These are phyloP conservation scores for Arvicanthis niloticus DNA, from an alignment of 2,113 vertebrate genomes.

Conservation along the genomic window DNA sequence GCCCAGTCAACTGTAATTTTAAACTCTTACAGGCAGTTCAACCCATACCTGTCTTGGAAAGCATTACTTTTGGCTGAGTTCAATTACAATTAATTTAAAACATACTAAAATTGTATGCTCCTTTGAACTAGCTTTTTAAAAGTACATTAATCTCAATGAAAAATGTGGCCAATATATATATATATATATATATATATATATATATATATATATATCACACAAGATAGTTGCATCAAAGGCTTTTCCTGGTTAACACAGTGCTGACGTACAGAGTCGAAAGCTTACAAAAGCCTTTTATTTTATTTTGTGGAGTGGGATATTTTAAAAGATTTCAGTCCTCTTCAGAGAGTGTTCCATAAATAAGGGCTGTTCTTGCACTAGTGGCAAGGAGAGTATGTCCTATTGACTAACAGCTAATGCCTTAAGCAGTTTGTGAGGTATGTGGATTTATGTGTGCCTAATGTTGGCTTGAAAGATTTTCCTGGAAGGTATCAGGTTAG, in stretches of 20 bases:
- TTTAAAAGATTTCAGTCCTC: constrained; percentile 5
- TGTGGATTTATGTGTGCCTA: constrained; percentile 25
- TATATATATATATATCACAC: not conserved
- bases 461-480: not conserved
- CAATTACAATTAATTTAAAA: constrained; percentile 44
- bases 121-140: constrained; percentile 27
- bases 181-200: not conserved
- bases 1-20: not conserved
- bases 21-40: constrained; percentile 12
- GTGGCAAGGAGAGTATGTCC: constrained; percentile 2
- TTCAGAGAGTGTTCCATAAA: constrained; percentile 5
- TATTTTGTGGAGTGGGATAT: not conserved
- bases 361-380: not conserved
- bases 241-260: not conserved
- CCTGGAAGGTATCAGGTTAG: constrained; percentile 6
- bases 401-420: constrained; percentile 34
- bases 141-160: not conserved
- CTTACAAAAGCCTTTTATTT: not conserved
- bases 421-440: constrained; percentile 13
- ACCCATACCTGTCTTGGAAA: constrained; percentile 27
- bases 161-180: not conserved
- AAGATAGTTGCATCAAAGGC: not conserved
- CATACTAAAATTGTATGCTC: not conserved
- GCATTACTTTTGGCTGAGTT: constrained; percentile 45
- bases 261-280: not conserved